Evolutionary conservation across 1,140 invertebrate genomes (phyloP).

Genomic region (Uloborus diversus): DNA sequence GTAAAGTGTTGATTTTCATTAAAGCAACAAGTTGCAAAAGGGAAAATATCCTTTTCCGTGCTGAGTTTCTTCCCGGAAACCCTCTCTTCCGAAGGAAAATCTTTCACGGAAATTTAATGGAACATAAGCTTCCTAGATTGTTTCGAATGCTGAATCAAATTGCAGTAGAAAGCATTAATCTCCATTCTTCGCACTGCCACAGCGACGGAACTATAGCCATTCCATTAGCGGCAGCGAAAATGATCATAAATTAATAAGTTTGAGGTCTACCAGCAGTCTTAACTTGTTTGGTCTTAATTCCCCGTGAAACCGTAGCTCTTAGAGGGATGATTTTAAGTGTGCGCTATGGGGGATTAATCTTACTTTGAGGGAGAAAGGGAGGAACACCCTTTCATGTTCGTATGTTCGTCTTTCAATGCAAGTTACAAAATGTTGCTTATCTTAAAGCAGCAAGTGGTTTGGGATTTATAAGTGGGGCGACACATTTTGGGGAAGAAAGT

Average conservation of each 20-base stretch:
- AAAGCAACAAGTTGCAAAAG: no score
- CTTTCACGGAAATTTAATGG: not conserved
- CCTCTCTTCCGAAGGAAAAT: not conserved
- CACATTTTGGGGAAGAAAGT: no score
- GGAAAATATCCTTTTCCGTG: no score
- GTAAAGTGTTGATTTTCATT: no score
- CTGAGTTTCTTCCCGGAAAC: no score
- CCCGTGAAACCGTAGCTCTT: slow-evolving; percentile 11
- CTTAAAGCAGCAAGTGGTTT: no score
- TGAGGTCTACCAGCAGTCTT: slow-evolving; percentile 32
- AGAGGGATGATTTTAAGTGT: slow-evolving; percentile 16
- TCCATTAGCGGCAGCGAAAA: slow-evolving; percentile 43
- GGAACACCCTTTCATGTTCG: no score
- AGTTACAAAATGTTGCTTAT: no score
- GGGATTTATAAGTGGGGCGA: no score
- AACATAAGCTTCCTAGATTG: not conserved
- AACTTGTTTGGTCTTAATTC: slow-evolving; percentile 43
- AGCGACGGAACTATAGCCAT: not conserved
- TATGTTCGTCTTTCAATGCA: no score
- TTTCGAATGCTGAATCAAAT: not conserved
- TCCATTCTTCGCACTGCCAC: slow-evolving; percentile 14
- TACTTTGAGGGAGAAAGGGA: not conserved
- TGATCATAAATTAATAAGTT: slow-evolving; percentile 54
- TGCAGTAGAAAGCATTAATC: slow-evolving; percentile 30
- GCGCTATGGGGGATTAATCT: slow-evolving; percentile 18